Percentiles rank a stretch among this genome's conserved stretches.
Evolutionary conservation across 2,113 vertebrate species (phyloP).

Genomic region (Aramus guarauna): DNA sequence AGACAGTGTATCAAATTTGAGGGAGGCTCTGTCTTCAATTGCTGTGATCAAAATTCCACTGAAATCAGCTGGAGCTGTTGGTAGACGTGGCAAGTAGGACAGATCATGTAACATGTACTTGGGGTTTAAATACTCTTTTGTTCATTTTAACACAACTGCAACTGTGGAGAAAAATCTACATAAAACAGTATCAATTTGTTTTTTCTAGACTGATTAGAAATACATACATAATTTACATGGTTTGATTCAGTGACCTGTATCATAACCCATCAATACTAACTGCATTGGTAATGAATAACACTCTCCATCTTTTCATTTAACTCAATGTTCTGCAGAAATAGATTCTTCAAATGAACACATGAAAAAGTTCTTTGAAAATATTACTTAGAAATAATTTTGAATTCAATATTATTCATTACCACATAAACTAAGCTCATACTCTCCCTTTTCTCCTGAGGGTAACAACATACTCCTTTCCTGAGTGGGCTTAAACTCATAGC

Average conservation of each 20-base stretch:
- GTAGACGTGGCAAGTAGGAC: not conserved
- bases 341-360: not conserved
- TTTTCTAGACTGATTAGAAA: not conserved
- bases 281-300: not conserved
- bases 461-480: not conserved
- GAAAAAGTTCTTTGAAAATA: not conserved
- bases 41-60: not conserved
- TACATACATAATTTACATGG: not conserved
- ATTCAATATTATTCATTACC: not conserved
- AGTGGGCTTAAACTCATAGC: not conserved
- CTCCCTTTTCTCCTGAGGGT: not conserved
- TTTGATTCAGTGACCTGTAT: conserved; percentile 29
- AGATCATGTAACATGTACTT: not conserved
- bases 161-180: not conserved
- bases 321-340: not conserved
- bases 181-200: not conserved
- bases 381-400: conserved; percentile 5
- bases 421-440: not conserved
- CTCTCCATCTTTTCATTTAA: conserved; percentile 3
- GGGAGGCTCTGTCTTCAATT: not conserved
- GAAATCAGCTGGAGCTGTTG: not conserved
- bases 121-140: not conserved
- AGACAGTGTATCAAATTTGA: not conserved
- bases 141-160: not conserved
- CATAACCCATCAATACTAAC: conserved; percentile 24